These are phyloP conservation scores for Paedocypris micromegethes DNA, from an alignment of 2,797 vertebrate species.

Conservation along the genomic window DNA sequence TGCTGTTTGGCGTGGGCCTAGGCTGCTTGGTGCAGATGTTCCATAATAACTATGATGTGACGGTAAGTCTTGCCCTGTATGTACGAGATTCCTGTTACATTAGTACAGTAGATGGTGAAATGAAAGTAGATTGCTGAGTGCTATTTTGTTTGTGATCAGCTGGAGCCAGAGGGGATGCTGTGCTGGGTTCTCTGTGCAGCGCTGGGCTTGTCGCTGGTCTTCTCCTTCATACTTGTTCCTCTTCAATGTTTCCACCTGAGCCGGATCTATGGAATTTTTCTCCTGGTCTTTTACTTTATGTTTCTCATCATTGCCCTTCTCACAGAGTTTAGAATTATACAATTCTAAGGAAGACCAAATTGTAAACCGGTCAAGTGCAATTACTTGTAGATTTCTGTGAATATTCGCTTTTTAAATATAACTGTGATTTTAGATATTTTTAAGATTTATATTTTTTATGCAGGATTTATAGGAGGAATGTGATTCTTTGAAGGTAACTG, in stretches of 20 bases:
- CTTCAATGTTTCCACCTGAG: slow-evolving; percentile 79
- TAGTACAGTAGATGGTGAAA: not conserved
- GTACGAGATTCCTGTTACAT: not conserved
- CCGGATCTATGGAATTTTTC: slow-evolving; percentile 72
- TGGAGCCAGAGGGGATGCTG: slow-evolving; percentile 78
- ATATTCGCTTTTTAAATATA: too few species aligned
- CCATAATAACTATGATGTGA: slow-evolving; percentile 60
- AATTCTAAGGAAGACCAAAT: slow-evolving; percentile 22
- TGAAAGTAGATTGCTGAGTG: not conserved
- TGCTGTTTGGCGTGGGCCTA: slow-evolving; percentile 88
- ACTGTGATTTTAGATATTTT: too few species aligned
- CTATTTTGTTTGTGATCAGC: slow-evolving; percentile 59
- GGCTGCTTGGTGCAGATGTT: slow-evolving; percentile 83
- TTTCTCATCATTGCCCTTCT: slow-evolving; percentile 86
- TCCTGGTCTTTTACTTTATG: slow-evolving; percentile 76
- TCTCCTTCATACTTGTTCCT: slow-evolving; percentile 83
- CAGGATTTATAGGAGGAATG: too few species aligned
- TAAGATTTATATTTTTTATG: too few species aligned
- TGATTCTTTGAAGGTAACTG: too few species aligned
- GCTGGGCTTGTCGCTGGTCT: slow-evolving; percentile 82
- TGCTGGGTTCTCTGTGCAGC: slow-evolving; percentile 84
- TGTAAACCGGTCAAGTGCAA: slow-evolving; percentile 7
- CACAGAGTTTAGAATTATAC: slow-evolving; percentile 81
- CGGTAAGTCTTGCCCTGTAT: slow-evolving; percentile 62
- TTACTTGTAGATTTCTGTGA: not conserved